phyloP scores from a whole-genome alignment of 53 echinoderm and acorn worm species.

The Holothuria leucospilota region DNA sequence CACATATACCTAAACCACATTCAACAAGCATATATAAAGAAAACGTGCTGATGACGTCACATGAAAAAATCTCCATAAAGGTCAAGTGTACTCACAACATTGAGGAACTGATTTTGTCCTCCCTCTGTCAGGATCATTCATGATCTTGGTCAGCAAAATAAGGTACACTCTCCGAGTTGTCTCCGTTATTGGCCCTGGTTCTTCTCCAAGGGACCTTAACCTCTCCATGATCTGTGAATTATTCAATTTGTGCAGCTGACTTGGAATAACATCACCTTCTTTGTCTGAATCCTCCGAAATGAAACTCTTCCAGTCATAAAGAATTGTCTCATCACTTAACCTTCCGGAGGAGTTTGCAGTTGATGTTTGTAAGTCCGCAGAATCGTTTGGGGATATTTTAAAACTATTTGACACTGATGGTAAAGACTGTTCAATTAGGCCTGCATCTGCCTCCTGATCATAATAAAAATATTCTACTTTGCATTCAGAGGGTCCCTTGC shows the following conservation, averaged over 20 bases:
- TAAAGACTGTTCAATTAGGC: constrained; percentile 72
- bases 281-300: constrained; percentile 51
- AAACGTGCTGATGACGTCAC: no score
- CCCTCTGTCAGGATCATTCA: constrained; percentile 22
- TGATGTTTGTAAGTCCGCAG: background rate
- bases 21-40: no score
- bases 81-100: background rate
- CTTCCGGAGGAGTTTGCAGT: background rate
- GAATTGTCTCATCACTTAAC: constrained; percentile 67
- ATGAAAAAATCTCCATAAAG: no score
- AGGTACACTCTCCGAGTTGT: constrained; percentile 89
- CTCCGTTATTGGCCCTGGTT: constrained; percentile 84
- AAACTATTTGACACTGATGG: constrained; percentile 58
- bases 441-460: constrained; percentile 65
- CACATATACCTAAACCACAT: no score
- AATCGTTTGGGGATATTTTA: constrained; percentile 29
- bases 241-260: constrained; percentile 59
- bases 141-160: constrained; percentile 60
- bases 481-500: background rate
- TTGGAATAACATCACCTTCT: constrained; percentile 12
- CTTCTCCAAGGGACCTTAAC: constrained; percentile 71
- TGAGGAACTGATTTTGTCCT: background rate
- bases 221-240: constrained; percentile 58
- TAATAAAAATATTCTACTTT: constrained; percentile 59
- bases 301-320: constrained; percentile 88